Evolutionary conservation across 2,888 invertebrate species (phyloP).

Genomic region (Drosophila helvetica): DNA sequence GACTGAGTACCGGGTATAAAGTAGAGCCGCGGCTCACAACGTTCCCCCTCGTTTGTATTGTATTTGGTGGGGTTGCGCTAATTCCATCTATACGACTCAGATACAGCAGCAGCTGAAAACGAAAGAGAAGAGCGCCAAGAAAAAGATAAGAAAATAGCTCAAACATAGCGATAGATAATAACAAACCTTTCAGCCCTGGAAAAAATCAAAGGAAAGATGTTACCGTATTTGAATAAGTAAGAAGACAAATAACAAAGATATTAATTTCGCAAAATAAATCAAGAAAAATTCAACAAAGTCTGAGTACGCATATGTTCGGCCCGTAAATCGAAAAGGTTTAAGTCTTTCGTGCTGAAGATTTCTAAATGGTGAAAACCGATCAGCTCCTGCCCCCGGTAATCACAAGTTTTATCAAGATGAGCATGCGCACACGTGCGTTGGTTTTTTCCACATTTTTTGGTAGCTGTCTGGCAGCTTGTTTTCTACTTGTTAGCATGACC

Average conservation of each 20-base stretch:
- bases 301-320: neutral
- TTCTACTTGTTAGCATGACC: conserved; percentile 89
- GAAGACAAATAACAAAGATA: conserved; percentile 15
- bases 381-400: conserved; percentile 18
- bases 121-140: too few relatives aligned
- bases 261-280: conserved; percentile 2
- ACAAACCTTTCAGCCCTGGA: too few relatives aligned
- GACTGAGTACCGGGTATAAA: too few relatives aligned
- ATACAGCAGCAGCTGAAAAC: too few relatives aligned
- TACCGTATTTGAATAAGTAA: too few relatives aligned
- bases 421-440: conserved; percentile 88
- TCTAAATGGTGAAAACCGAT: conserved; percentile 33
- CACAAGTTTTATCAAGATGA: conserved; percentile 84
- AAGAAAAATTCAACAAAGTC: conserved; percentile 15
- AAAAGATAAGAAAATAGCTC: too few relatives aligned
- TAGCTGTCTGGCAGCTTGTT: conserved; percentile 89
- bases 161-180: too few relatives aligned
- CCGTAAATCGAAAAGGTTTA: conserved; percentile 5
- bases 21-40: too few relatives aligned
- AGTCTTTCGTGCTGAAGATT: conserved; percentile 8
- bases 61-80: too few relatives aligned
- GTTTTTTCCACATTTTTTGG: conserved; percentile 91
- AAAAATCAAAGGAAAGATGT: neutral
- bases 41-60: too few relatives aligned
- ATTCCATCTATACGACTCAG: too few relatives aligned